Conservation (phyloP, 37 sponge, comb jelly and placozoan genomes). For the Halichondria panicea region DNA sequence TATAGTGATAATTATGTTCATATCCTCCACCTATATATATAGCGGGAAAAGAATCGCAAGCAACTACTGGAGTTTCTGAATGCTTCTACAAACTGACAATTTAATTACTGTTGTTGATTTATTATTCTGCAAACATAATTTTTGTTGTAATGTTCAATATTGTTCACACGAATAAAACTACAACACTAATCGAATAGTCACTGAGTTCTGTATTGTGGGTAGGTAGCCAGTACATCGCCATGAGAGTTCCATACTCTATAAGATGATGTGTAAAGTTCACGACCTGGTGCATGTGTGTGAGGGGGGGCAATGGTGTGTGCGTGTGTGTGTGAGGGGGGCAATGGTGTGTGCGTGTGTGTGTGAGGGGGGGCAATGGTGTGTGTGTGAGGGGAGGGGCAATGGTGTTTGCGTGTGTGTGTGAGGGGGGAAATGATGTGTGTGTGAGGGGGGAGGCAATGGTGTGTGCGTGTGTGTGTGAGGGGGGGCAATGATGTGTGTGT, state of each 20-base stretch:
- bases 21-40: too few species aligned
- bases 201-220: conserved; percentile 21
- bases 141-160: too few species aligned
- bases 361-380: not conserved
- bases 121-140: too few species aligned
- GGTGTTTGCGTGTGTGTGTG: too few species aligned
- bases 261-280: conserved; percentile 21
- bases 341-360: not conserved
- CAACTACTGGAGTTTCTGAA: conserved; percentile 46
- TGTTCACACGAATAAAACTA: too few species aligned
- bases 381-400: not conserved
- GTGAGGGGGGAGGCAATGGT: not conserved
- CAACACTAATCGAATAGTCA: too few species aligned
- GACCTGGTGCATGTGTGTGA: conserved; percentile 15
- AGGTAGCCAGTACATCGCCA: conserved; percentile 75
- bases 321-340: not conserved
- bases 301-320: not conserved
- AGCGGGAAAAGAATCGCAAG: conserved; percentile 53
- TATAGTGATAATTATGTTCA: too few species aligned
- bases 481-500: not conserved
- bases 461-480: not conserved
- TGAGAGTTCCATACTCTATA: conserved; percentile 94
- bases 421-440: too few species aligned
- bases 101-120: too few species aligned
- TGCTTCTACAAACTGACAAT: too few species aligned